phyloP scores from a whole-genome alignment of 2,113 vertebrate genomes.

The Podilymbus podiceps region DNA sequence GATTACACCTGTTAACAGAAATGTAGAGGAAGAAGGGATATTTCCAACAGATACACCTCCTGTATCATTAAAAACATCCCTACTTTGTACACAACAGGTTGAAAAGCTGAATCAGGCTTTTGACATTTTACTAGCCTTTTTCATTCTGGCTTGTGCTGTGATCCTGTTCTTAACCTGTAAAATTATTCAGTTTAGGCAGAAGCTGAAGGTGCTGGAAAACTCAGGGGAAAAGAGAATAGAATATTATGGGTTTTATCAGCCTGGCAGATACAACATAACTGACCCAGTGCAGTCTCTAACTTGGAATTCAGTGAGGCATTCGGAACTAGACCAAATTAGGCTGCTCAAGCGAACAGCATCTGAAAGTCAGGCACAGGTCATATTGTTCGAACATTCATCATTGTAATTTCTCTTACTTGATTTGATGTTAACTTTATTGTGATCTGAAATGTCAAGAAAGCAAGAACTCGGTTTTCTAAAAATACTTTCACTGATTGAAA shows the following conservation, averaged over 20 bases:
- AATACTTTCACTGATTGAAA: background rate
- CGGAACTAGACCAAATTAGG: constrained; percentile 69
- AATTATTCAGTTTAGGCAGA: constrained; percentile 74
- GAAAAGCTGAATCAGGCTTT: constrained; percentile 77
- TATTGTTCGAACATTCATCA: constrained; percentile 82
- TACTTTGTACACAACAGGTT: constrained; percentile 71
- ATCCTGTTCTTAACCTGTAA: constrained; percentile 77
- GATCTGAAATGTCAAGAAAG: background rate
- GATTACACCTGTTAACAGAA: constrained; percentile 51
- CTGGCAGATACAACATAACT: constrained; percentile 72
- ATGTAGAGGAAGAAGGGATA: background rate
- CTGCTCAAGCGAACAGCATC: constrained; percentile 72
- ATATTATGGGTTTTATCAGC: constrained; percentile 82
- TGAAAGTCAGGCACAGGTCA: constrained; percentile 79
- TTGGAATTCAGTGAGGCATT: constrained; percentile 42
- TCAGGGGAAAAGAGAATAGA: constrained; percentile 77
- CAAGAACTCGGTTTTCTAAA: background rate
- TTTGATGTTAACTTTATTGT: background rate
- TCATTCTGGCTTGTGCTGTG: constrained; percentile 76
- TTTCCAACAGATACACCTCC: constrained; percentile 47
- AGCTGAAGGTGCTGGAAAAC: constrained; percentile 67
- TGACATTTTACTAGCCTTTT: constrained; percentile 80
- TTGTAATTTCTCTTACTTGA: constrained; percentile 47
- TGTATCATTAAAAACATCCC: constrained; percentile 64
- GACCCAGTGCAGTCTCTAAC: constrained; percentile 56